These are phyloP conservation scores for Hypsibius dujardini DNA, from an alignment of 1,140 invertebrate genomes.

Conservation along the genomic window DNA sequence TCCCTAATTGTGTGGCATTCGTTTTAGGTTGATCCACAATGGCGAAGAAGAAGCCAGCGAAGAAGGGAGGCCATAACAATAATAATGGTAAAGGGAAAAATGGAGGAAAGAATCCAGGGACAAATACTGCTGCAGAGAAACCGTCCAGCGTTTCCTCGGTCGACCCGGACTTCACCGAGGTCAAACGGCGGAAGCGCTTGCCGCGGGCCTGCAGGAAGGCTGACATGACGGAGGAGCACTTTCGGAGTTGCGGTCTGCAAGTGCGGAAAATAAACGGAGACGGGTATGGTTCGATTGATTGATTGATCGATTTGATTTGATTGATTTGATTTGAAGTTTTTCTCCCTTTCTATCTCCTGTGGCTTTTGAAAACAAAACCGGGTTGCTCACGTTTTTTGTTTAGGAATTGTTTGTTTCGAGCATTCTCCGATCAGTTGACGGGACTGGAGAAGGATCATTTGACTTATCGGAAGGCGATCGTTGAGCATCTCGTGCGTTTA, in stretches of 20 bases:
- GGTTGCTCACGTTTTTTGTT: not conserved
- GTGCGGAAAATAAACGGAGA: slow-evolving; percentile 1
- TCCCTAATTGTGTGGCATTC: too few relatives aligned
- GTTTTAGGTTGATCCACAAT: not conserved
- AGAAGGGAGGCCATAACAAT: too few relatives aligned
- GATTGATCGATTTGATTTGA: not conserved
- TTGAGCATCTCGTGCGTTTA: not conserved
- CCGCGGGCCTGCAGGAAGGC: not conserved
- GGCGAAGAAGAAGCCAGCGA: not conserved
- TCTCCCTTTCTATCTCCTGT: not conserved
- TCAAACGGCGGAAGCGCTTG: not conserved
- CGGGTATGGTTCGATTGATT: not conserved
- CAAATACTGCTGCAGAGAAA: not conserved
- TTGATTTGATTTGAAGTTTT: not conserved
- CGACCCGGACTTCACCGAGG: not conserved
- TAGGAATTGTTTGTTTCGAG: slow-evolving; percentile 11
- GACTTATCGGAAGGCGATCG: not conserved
- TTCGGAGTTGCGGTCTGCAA: not conserved
- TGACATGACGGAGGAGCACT: not conserved
- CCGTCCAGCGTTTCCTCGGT: not conserved
- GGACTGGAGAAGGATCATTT: not conserved
- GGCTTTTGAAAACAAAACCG: not conserved
- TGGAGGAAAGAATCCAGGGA: not conserved
- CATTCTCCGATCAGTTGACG: not conserved
- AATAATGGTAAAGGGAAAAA: not conserved